phyloP scores from a whole-genome alignment of 2,797 vertebrate species.

The Brachymystax lenok region DNA sequence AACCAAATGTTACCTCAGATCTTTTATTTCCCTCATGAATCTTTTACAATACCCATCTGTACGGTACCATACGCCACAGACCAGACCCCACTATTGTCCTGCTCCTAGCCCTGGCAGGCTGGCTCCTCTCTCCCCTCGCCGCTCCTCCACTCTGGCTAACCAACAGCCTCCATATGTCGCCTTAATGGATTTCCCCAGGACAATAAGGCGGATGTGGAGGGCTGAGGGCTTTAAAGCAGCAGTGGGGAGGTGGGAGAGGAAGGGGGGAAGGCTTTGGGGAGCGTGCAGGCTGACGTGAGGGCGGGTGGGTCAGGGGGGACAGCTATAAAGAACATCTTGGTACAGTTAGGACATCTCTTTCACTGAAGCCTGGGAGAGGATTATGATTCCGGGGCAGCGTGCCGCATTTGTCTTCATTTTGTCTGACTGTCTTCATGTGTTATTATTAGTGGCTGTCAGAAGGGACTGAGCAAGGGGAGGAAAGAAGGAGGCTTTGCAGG shows the following conservation, averaged over 20 bases:
- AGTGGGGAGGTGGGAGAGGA: not conserved
- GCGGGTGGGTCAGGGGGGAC: slow-evolving; percentile 36
- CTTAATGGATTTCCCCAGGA: slow-evolving; percentile 79
- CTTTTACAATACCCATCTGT: slow-evolving; percentile 89
- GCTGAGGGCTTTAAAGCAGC: not conserved
- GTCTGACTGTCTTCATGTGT: slow-evolving; percentile 96
- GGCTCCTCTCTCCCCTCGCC: slow-evolving; percentile 41
- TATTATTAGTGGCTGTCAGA: slow-evolving; percentile 96
- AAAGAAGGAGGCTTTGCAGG: slow-evolving; percentile 16
- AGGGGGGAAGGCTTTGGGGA: slow-evolving; percentile 21
- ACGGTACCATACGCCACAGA: slow-evolving; percentile 53
- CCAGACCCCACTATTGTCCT: not conserved
- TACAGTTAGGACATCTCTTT: slow-evolving; percentile 85
- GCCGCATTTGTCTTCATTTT: slow-evolving; percentile 99
- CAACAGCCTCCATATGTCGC: slow-evolving; percentile 82
- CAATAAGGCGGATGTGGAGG: slow-evolving; percentile 28
- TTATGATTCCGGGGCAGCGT: slow-evolving; percentile 91
- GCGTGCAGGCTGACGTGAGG: slow-evolving; percentile 47
- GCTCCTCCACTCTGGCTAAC: slow-evolving; percentile 81
- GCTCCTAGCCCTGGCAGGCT: not conserved
- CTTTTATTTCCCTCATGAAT: slow-evolving; percentile 84
- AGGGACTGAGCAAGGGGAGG: not conserved
- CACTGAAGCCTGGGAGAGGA: slow-evolving; percentile 73
- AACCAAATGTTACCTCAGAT: slow-evolving; percentile 78
- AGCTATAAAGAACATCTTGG: slow-evolving; percentile 85